These are phyloP conservation scores for Podilymbus podiceps DNA, from an alignment of 2,113 vertebrate species.

Conservation along the genomic window DNA sequence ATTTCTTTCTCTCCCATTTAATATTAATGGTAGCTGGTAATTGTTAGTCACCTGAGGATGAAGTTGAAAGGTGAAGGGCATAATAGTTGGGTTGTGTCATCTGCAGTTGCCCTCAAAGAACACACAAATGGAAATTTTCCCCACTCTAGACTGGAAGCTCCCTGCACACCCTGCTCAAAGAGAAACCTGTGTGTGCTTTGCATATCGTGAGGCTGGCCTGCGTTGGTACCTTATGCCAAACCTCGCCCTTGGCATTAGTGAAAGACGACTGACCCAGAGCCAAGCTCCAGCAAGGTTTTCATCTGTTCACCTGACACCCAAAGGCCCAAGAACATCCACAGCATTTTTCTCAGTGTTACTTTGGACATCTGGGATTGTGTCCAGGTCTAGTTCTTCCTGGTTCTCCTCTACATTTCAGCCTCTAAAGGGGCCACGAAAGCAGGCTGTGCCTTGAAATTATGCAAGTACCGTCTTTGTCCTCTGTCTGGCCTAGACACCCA, in stretches of 20 bases:
- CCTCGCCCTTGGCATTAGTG: neutral
- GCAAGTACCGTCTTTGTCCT: neutral
- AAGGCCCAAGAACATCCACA: neutral
- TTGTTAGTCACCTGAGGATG: slow-evolving; percentile 54
- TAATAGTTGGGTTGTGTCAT: neutral
- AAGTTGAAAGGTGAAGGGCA: slow-evolving; percentile 52
- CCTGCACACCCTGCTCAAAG: neutral
- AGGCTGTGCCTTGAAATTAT: neutral
- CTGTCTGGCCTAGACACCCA: neutral
- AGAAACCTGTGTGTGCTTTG: neutral
- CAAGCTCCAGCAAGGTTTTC: neutral
- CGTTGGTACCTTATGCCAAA: neutral
- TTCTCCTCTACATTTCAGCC: neutral
- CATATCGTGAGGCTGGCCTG: neutral
- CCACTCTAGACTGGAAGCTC: neutral
- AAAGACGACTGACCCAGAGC: neutral
- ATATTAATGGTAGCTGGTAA: slow-evolving; percentile 64
- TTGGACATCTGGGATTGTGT: neutral
- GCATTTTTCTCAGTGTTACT: neutral
- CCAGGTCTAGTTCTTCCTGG: neutral
- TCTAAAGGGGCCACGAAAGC: neutral
- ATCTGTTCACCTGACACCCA: neutral
- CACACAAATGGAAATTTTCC: neutral
- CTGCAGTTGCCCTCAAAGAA: neutral
- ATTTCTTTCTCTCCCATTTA: slow-evolving; percentile 58